Evolutionary conservation across 2,888 invertebrate genomes (phyloP), one percentile per base, ranked within the genome.

Genomic region (Phytoseiulus persimilis): DNA sequence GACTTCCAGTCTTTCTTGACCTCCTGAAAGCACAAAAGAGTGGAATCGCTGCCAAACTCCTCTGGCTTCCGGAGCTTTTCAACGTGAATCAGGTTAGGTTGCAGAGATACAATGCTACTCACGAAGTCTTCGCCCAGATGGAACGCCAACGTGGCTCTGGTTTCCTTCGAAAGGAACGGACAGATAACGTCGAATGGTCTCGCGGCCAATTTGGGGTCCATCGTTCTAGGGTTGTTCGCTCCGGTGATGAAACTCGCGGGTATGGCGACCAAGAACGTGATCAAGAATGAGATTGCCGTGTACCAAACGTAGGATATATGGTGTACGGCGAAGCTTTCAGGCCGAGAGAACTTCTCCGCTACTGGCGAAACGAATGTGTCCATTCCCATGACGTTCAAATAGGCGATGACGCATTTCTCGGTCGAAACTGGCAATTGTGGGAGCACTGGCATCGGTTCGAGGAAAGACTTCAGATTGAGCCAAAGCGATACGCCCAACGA

Each of bases 181-280:
- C 84, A 84, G 31, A 84, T 32, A 14, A 84, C 84, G 84, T 84
- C 84, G 31, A 84, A 84, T 31, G 84, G 84, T 9, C 84, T 32
- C 32, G 32, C 84, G 2, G 31, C 33, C 84, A 84, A 31, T 3
- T 84, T 31, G 28, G 84, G 84, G 31, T 84, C 33, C 23, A 84
- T 23, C 31, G 84, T 84, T 31, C 84, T 32, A 1, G 84, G 84
- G 31, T 84, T 31, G 23, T 84, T 32, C 33, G 84, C 32, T 32
- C 31, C 18, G 31, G 84, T 84, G 18, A 84, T 23, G 32, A 84
- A 31, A 9, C 84, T 84, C 31, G 84, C 31, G 0, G 31, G 31
- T 31, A 84, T 31, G 23, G 84, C 31, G 31, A 84, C 84, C n/a
- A 84, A 0, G 3, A 84, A 18, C 2, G 33, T 33, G 84, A 84